Conservation (phyloP, 1,140 invertebrate genomes). For the Ptiloglossa arizonensis region DNA sequence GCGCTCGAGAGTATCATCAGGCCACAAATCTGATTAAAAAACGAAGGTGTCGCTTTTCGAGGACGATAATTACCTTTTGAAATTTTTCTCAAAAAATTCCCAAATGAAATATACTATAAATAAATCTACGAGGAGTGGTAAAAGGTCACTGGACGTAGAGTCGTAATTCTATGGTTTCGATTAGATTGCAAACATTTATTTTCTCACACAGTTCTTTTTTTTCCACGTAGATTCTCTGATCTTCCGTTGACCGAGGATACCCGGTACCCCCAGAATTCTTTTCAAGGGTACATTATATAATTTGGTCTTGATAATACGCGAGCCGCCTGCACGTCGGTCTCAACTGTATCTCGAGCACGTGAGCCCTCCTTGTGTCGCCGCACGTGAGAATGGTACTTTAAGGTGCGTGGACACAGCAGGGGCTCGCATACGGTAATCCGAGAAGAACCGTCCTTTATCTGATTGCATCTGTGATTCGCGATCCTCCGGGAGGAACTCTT, state of each 20-base stretch:
- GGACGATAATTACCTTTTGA: no score
- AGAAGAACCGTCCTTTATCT: slow-evolving; percentile 74
- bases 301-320: slow-evolving; percentile 36
- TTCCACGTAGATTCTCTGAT: no score
- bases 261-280: slow-evolving; percentile 3
- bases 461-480: slow-evolving; percentile 77
- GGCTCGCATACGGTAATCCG: slow-evolving; percentile 75
- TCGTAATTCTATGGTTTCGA: no score
- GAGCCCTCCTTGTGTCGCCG: slow-evolving; percentile 63
- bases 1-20: no score
- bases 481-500: slow-evolving; percentile 69
- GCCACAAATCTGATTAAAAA: no score
- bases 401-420: slow-evolving; percentile 74
- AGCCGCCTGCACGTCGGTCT: slow-evolving; percentile 4
- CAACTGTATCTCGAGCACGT: slow-evolving; percentile 58
- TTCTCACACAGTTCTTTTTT: no score
- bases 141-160: no score
- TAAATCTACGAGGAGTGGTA: no score
- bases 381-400: slow-evolving; percentile 76
- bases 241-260: slow-evolving; percentile 9
- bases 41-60: no score
- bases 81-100: no score
- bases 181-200: no score
- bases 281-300: slow-evolving; percentile 36
- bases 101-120: no score